Evolutionary conservation across 2,888 invertebrate species (phyloP).

Genomic region (Cataglyphis albicans): DNA sequence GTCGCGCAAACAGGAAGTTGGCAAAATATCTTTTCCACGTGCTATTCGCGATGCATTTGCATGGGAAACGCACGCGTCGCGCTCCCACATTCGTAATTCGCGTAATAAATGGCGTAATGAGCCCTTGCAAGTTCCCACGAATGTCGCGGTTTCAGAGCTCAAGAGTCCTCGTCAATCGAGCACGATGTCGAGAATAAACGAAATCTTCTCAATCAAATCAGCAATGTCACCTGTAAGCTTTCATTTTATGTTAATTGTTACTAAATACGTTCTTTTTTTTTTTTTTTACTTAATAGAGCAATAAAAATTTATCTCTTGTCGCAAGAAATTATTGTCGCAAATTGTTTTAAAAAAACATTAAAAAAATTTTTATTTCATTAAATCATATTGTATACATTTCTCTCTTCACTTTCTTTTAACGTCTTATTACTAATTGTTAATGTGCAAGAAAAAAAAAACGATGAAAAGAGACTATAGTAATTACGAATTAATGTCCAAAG

Average conservation of each 20-base stretch:
- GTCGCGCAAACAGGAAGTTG: slow-evolving; percentile 11
- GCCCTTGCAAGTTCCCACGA: slow-evolving; percentile 27
- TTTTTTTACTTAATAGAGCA: not conserved
- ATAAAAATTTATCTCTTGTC: not conserved
- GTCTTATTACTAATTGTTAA: not conserved
- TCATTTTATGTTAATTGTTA: not conserved
- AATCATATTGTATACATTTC: not conserved
- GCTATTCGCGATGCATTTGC: slow-evolving; percentile 17
- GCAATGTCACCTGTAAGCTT: not conserved
- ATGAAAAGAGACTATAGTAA: not conserved
- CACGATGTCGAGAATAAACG: not conserved
- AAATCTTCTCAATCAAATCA: not conserved
- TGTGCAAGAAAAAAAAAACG: not conserved
- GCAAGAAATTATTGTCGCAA: not conserved
- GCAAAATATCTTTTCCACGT: not conserved
- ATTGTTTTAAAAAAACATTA: not conserved
- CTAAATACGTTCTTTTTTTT: not conserved
- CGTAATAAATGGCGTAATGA: slow-evolving; percentile 46
- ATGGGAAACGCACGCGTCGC: slow-evolving; percentile 37
- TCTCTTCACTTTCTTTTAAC: not conserved
- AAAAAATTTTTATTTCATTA: not conserved
- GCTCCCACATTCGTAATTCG: slow-evolving; percentile 22
- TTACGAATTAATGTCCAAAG: not conserved
- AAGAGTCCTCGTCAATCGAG: not conserved
- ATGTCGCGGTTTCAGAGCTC: not conserved